Evolutionary conservation across 2,888 invertebrate species (phyloP).

Genomic region (Electrophaes corylata): DNA sequence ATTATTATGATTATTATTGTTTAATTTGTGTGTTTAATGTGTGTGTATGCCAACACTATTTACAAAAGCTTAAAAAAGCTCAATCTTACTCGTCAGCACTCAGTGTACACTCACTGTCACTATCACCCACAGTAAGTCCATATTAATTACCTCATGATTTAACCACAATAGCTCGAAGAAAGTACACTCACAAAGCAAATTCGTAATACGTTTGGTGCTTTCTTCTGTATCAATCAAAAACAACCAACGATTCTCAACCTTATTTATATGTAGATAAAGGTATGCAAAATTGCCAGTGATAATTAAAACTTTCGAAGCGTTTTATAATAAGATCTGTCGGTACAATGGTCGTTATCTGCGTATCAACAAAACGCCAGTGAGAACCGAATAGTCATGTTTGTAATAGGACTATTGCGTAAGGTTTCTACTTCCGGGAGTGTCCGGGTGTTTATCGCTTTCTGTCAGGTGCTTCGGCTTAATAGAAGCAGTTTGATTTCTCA

Average conservation of each 20-base stretch:
- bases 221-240: constrained; percentile 44
- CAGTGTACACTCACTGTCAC: constrained; percentile 23
- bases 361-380: constrained; percentile 31
- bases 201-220: constrained; percentile 58
- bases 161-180: constrained; percentile 66
- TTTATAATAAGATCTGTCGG: constrained; percentile 54
- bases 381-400: constrained; percentile 32
- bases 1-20: no score
- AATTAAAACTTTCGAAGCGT: constrained; percentile 71
- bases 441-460: constrained; percentile 13
- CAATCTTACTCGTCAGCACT: constrained; percentile 3
- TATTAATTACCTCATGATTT: constrained; percentile 63
- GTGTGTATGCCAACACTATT: no score
- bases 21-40: no score
- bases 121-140: constrained; percentile 42
- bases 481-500: constrained; percentile 19
- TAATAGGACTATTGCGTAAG: constrained; percentile 31
- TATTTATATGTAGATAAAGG: constrained; percentile 24
- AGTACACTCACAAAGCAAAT: constrained; percentile 65
- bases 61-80: constrained; percentile 12
- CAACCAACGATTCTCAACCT: constrained; percentile 32
- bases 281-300: constrained; percentile 50
- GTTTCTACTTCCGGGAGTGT: constrained; percentile 15
- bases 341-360: constrained; percentile 40
- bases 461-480: constrained; percentile 7